These are phyloP conservation scores for Pocota personata DNA, from an alignment of 2,888 invertebrate genomes.

Conservation along the genomic window DNA sequence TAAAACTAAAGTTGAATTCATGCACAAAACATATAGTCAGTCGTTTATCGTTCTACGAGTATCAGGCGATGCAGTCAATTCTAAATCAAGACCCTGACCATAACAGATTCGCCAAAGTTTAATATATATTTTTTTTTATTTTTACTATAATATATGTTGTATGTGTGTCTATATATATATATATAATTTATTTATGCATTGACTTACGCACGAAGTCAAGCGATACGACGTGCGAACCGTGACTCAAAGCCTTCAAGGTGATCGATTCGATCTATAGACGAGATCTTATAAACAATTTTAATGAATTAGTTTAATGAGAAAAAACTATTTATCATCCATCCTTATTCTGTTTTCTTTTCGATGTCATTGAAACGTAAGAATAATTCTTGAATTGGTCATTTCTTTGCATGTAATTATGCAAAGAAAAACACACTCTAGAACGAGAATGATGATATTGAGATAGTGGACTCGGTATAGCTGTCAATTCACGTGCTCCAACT, in stretches of 20 bases:
- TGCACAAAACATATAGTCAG: constrained; percentile 10
- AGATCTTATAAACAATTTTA: constrained; percentile 24
- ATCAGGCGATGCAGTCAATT: constrained; percentile 34
- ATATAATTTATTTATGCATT: constrained; percentile 24
- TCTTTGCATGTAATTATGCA: not conserved
- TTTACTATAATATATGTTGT: not conserved
- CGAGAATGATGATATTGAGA: not conserved
- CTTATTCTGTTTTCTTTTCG: not conserved
- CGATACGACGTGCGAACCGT: constrained; percentile 11
- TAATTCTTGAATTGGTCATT: constrained; percentile 2
- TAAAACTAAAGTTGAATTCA: constrained; percentile 27
- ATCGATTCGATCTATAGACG: constrained; percentile 31
- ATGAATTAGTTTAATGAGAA: constrained; percentile 25
- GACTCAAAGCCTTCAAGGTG: constrained; percentile 56
- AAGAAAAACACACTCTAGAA: not conserved
- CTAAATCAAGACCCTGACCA: constrained; percentile 67
- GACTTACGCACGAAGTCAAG: constrained; percentile 39
- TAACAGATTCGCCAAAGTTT: constrained; percentile 50
- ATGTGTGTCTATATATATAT: not conserved
- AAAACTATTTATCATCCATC: constrained; percentile 27
- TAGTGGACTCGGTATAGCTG: not conserved
- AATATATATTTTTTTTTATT: constrained; percentile 12
- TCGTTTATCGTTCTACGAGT: not conserved
- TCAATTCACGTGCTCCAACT: not conserved
- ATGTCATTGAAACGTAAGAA: constrained; percentile 4